Evolutionary conservation across 2,888 invertebrate genomes (phyloP), one percentile per base, ranked within the genome.

Genomic region (Dasypogon diadema): DNA sequence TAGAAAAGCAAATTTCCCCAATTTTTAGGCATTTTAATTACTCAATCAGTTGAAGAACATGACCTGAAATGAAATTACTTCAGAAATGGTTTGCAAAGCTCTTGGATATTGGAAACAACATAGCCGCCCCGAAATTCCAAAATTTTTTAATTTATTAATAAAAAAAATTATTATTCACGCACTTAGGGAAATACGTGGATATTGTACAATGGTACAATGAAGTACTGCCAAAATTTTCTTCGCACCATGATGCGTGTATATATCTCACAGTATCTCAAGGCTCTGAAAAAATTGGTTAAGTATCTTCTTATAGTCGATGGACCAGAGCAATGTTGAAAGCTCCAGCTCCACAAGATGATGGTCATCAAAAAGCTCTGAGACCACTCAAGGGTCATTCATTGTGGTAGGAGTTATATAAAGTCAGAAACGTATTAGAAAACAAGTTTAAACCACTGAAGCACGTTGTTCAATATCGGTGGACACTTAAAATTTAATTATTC

Each of bases 331-430:
- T 42, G 22, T 42, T 22, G 14, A 26, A 26, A n/a, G n/a, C n/a
- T n/a, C n/a, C n/a, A n/a, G 56, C 26, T 42, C 12, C 30, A 30
- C 30, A 12, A 42, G 42, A 42, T 63, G 34, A 37, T 60, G 37
- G 60, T 18, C 70, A 54, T 34, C 16, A 51, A n/a, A 51, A 54
- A 70, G 18, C 51, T 54, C 34, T 16, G 24, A 54, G 24, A 48
- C 21, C 70, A 54, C 30, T 54, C 54, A 34, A 51, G 70, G 54
- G 51, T 70, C 54, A 34, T 6, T 34, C 12, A 54, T 26, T 37
- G 51, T 68, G 70, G 70, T 70, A 70, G 70, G 70, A 54, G 70
- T 54, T 70, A 70, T 70, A 70, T 70, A 70, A 70, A 70, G 70
- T 70, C 21, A 5, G 70, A 70, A 70, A 54, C 70, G n/a, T 46